Conservation (phyloP, 2,113 vertebrate species). For the Zeus faber region DNA sequence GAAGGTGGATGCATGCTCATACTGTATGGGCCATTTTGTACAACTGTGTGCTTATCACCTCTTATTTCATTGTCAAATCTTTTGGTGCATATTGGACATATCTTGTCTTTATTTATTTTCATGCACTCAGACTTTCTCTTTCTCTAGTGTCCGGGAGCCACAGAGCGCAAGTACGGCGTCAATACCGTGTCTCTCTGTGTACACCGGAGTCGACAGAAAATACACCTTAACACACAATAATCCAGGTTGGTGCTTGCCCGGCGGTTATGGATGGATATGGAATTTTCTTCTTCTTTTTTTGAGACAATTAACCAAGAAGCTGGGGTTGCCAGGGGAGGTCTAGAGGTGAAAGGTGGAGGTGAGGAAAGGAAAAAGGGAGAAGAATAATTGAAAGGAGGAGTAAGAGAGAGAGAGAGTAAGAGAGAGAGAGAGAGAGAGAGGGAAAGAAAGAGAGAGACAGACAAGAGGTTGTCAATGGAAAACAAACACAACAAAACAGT, state of each 20-base stretch:
- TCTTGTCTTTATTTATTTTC: no score
- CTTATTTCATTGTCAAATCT: no score
- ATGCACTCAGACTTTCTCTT: no score
- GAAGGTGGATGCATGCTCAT: no score
- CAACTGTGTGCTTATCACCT: no score
- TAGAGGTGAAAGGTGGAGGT: conserved; percentile 2
- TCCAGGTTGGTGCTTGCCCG: conserved; percentile 21
- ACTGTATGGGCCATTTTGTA: no score
- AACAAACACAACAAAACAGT: no score
- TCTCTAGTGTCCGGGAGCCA: background rate
- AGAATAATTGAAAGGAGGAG: background rate
- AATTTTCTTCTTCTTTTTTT: conserved; percentile 17
- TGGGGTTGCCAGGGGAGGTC: background rate
- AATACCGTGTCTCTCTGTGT: conserved; percentile 22
- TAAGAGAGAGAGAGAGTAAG: background rate
- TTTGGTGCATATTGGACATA: no score
- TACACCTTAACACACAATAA: conserved; percentile 25
- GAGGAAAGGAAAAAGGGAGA: background rate
- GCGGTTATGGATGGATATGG: conserved; percentile 22
- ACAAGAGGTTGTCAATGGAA: background rate
- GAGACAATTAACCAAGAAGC: conserved; percentile 23
- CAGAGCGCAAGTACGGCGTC: conserved; percentile 11
- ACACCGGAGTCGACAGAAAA: conserved; percentile 34
- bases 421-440: background rate
- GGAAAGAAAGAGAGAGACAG: background rate